Evolutionary conservation across 2,888 invertebrate species (phyloP).

Genomic region (Dexiosoma caninum): DNA sequence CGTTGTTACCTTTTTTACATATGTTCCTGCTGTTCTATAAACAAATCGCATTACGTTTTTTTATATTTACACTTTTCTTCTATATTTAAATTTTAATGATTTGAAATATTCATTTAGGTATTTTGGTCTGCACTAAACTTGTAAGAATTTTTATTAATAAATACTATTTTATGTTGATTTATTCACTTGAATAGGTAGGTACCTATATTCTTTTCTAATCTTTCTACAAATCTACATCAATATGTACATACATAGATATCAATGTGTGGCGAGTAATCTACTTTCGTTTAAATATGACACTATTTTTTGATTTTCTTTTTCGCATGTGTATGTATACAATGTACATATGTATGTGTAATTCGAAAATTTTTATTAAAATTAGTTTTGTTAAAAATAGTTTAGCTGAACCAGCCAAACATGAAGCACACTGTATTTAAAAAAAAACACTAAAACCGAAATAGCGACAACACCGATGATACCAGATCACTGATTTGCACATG

Average conservation of each 20-base stretch:
- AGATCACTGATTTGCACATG: slow-evolving; percentile 50
- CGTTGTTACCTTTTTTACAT: not conserved
- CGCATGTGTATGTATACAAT: no score
- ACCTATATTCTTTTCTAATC: not conserved
- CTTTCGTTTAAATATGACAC: slow-evolving; percentile 17
- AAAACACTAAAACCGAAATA: slow-evolving; percentile 15
- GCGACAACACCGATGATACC: not conserved
- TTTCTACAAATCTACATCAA: not conserved
- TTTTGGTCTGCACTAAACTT: no score
- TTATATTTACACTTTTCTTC: not conserved
- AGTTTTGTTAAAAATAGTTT: slow-evolving; percentile 53
- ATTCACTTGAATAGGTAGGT: no score
- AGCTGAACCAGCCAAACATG: slow-evolving; percentile 52
- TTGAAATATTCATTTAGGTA: not conserved
- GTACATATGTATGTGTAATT: no score
- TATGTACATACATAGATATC: not conserved
- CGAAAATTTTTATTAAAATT: slow-evolving; percentile 46
- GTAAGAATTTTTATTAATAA: not conserved
- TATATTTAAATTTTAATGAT: not conserved
- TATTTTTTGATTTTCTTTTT: slow-evolving; percentile 10
- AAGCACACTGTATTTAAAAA: slow-evolving; percentile 23
- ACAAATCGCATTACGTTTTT: slow-evolving; percentile 17
- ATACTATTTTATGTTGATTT: no score
- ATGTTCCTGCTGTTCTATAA: slow-evolving; percentile 1
- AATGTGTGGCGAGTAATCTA: not conserved